phyloP scores from a whole-genome alignment of 2,797 vertebrate genomes.

The Denticeps clupeoides region DNA sequence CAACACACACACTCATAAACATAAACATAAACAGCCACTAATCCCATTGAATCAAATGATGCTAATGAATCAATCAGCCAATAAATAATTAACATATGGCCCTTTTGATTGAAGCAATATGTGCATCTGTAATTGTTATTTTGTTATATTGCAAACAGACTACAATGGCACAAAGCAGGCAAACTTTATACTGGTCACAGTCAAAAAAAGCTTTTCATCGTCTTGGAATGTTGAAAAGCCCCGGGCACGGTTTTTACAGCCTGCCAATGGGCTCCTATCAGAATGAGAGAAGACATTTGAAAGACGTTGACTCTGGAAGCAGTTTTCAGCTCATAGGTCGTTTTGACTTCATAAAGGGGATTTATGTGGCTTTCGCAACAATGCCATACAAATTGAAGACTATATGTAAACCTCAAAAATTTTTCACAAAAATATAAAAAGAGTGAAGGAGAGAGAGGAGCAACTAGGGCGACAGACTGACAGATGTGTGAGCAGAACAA shows the following conservation, averaged over 20 bases:
- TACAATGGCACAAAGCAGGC: background rate
- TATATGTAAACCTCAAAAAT: constrained; percentile 36
- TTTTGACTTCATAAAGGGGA: constrained; percentile 7
- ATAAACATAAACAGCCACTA: constrained; percentile 1
- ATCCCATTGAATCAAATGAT: constrained; percentile 3
- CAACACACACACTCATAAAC: background rate
- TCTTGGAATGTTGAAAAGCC: background rate
- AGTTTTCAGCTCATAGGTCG: background rate
- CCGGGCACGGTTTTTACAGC: background rate
- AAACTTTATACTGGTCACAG: background rate
- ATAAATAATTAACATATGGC: constrained; percentile 17
- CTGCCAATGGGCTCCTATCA: background rate
- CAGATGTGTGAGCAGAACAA: background rate
- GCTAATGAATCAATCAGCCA: constrained; percentile 4
- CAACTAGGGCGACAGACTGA: background rate
- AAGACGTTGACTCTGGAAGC: background rate
- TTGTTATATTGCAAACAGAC: background rate
- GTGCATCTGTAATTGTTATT: background rate
- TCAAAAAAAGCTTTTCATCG: background rate
- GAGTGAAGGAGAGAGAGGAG: background rate
- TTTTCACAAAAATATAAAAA: constrained; percentile 26
- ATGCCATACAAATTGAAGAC: constrained; percentile 5
- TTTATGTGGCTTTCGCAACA: constrained; percentile 29
- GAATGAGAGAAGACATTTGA: background rate
- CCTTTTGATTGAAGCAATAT: constrained; percentile 19